Conservation (phyloP, 2,888 invertebrate species). For the Cylloceria caligata region DNA sequence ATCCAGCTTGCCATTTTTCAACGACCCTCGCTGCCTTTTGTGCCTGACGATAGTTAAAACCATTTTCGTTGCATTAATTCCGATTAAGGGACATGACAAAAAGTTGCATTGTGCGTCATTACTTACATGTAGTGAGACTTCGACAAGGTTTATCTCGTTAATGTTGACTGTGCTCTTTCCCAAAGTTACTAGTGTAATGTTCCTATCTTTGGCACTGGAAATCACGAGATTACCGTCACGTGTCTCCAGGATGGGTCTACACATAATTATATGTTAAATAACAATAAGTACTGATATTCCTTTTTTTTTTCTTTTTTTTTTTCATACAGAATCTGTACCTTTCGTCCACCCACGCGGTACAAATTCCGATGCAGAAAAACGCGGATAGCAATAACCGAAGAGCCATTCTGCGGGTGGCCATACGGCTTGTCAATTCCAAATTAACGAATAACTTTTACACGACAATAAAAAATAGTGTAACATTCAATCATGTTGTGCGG, state of each 20-base stretch:
- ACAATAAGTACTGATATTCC: conserved; percentile 77
- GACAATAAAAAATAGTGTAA: neutral
- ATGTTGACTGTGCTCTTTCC: conserved; percentile 90
- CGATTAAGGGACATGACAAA: conserved; percentile 10
- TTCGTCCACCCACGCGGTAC: conserved; percentile 78
- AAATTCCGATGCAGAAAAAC: conserved; percentile 69
- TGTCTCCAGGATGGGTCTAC: conserved; percentile 88
- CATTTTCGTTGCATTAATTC: conserved; percentile 70
- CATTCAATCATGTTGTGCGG: conserved; percentile 41
- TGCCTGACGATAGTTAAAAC: conserved; percentile 80
- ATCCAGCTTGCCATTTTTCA: conserved; percentile 80
- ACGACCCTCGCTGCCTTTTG: conserved; percentile 83
- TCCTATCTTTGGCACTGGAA: conserved; percentile 91
- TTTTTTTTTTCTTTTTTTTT: conserved; percentile 74
- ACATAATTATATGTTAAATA: conserved; percentile 63
- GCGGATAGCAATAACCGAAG: conserved; percentile 69
- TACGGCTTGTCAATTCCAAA: conserved; percentile 1
- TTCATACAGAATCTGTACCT: conserved; percentile 70
- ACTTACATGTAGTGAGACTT: conserved; percentile 85
- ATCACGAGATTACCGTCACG: conserved; percentile 93
- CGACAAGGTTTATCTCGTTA: conserved; percentile 89
- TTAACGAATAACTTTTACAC: conserved; percentile 1
- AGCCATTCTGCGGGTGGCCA: conserved; percentile 68
- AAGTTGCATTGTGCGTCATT: conserved; percentile 73
- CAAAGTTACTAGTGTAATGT: conserved; percentile 90